Base-by-base conservation (phyloP, 1,140 invertebrate genomes). In the Mizuhopecten yessoensis region DNA sequence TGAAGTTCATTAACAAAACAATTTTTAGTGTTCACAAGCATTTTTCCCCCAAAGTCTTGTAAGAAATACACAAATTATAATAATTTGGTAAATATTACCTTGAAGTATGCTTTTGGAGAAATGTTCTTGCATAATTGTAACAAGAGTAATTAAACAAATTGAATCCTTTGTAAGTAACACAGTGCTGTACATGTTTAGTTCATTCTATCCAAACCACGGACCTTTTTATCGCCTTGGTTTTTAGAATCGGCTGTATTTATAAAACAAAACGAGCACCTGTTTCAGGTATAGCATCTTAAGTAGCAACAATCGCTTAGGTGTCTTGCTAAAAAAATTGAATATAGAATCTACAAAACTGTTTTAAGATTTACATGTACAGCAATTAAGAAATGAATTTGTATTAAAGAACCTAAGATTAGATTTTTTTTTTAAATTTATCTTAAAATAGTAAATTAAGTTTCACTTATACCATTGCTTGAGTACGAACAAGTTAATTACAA, bases 401-500 rank as follows among this genome's bases (percentile, higher is more conserved):
- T 29, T 29, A n/a, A 75, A 75, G 45, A 75, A 75, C 57, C 3
- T 75, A 0, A n/a, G 23, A 3, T 75, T 49, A 17, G 1, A n/a
- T 29, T 75, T 29, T 75, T 29, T 29, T 29, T n/a, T 75, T 29
- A 5, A 29, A 9, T 75, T 75, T 7, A 75, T 10, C 17, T 45
- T n/a, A n/a, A 29, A 75, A 29, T 9, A 75, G 29, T n/a, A n/a
- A 0, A n/a, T 3, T 10, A 9, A 29, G 57, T 75, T 75, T 75
- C 17, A 20, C 20, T 49, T 2, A 49, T 49, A 20, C 45, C n/a
- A 75, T 75, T 75, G 57, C 20, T 49, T n/a, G 9, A 75, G 57
- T 49, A 49, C 20, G 45, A 49, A n/a, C n/a, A n/a, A n/a, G n/a
- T 75, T 75, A 75, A 75, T 75, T 75, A 75, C 57, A n/a, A 20